Evolutionary conservation across 2,113 vertebrate genomes (phyloP).

Genomic region (Stigmatopora argus): DNA sequence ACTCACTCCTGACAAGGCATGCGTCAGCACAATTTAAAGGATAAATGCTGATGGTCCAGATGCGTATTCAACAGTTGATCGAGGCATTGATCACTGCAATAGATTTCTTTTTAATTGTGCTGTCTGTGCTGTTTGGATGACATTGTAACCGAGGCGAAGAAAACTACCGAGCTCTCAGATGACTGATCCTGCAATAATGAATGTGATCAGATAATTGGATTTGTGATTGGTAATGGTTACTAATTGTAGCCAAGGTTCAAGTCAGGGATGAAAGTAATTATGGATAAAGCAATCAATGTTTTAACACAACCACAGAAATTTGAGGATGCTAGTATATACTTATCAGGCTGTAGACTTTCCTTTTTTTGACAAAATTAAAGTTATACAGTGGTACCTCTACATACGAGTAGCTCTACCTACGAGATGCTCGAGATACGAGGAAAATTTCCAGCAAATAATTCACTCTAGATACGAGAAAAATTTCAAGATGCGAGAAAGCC

Average conservation of each 20-base stretch:
- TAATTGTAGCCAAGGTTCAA: not conserved
- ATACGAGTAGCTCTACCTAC: no score
- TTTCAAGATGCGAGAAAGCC: no score
- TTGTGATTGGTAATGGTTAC: constrained; percentile 21
- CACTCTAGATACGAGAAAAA: no score
- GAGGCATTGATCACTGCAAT: constrained; percentile 24
- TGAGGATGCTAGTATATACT: no score
- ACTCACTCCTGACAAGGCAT: constrained; percentile 19
- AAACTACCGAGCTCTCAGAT: constrained; percentile 1
- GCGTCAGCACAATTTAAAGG: constrained; percentile 18
- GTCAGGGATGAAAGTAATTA: not conserved
- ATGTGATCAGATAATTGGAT: constrained; percentile 16
- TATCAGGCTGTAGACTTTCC: no score
- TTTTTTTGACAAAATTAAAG: no score
- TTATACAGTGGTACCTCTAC: no score
- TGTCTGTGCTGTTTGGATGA: constrained; percentile 9
- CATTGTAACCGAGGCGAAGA: constrained; percentile 15
- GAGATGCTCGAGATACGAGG: no score
- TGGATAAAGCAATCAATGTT: not conserved
- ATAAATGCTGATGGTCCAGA: constrained; percentile 23
- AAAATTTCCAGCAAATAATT: no score
- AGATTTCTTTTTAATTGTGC: constrained; percentile 32
- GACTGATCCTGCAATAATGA: constrained; percentile 17
- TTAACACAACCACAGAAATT: not conserved
- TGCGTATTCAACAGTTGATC: constrained; percentile 25